These are phyloP conservation scores for Acrocera orbiculus DNA, from an alignment of 2,888 invertebrate species.

Conservation along the genomic window DNA sequence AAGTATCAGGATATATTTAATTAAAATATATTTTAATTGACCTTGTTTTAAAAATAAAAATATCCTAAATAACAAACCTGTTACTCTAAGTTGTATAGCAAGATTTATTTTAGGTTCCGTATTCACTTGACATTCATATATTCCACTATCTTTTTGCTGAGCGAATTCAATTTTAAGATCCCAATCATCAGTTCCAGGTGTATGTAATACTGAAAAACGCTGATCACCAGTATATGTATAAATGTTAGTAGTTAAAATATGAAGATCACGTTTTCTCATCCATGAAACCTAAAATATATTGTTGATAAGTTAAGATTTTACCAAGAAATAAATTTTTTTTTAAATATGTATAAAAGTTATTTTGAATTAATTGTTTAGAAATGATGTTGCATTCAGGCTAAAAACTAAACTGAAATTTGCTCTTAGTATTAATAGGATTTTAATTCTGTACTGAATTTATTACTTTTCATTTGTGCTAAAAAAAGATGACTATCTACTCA, in stretches of 20 bases:
- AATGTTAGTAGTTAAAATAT: slow-evolving; percentile 68
- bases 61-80: slow-evolving; percentile 49
- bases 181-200: slow-evolving; percentile 74
- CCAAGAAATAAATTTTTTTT: too few relatives aligned
- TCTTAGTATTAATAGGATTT: too few relatives aligned
- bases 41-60: neutral
- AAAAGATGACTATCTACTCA: too few relatives aligned
- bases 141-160: slow-evolving; percentile 65
- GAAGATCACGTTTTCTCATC: slow-evolving; percentile 38
- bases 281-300: slow-evolving; percentile 22
- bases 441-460: too few relatives aligned
- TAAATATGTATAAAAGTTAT: too few relatives aligned
- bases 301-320: neutral
- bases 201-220: slow-evolving; percentile 68
- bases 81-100: slow-evolving; percentile 60
- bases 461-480: too few relatives aligned
- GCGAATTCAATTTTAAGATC: slow-evolving; percentile 69
- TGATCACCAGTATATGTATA: slow-evolving; percentile 79
- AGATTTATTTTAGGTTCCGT: slow-evolving; percentile 79
- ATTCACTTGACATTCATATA: slow-evolving; percentile 80
- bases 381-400: too few relatives aligned
- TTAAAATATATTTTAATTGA: neutral
- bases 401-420: too few relatives aligned
- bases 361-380: too few relatives aligned
- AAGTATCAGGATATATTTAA: neutral